Conservation (phyloP, 2,797 vertebrate species). For the Sciaenops ocellatus region DNA sequence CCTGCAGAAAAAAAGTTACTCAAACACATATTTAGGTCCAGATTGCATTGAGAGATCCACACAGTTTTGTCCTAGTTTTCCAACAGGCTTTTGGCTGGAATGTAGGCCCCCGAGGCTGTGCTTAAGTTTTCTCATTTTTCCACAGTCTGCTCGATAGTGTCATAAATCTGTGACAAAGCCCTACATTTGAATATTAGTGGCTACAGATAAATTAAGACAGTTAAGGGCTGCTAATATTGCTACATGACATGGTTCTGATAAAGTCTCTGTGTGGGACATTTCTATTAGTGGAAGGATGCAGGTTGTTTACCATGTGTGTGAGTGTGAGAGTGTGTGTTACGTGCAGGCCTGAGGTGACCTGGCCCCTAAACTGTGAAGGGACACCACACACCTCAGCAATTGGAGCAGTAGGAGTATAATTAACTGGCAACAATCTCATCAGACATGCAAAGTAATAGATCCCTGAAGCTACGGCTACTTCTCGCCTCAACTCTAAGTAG, state of each 20-base stretch:
- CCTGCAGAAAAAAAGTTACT: slow-evolving; percentile 49
- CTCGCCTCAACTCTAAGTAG: slow-evolving; percentile 7
- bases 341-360: slow-evolving; percentile 52
- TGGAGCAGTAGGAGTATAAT: slow-evolving; percentile 61
- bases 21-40: slow-evolving; percentile 44
- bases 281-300: slow-evolving; percentile 18
- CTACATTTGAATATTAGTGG: slow-evolving; percentile 44
- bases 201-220: slow-evolving; percentile 30
- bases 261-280: slow-evolving; percentile 16
- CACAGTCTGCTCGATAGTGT: slow-evolving; percentile 33
- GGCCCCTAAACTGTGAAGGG: slow-evolving; percentile 41
- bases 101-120: slow-evolving; percentile 40
- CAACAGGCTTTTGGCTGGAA: slow-evolving; percentile 64
- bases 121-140: slow-evolving; percentile 49
- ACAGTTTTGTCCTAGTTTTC: slow-evolving; percentile 71
- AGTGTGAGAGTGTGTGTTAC: slow-evolving; percentile 45
- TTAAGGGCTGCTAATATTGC: slow-evolving; percentile 2
- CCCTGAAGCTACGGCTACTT: slow-evolving; percentile 28
- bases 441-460: slow-evolving; percentile 51
- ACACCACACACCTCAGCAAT: slow-evolving; percentile 45
- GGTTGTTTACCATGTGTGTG: slow-evolving; percentile 70
- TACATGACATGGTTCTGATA: slow-evolving; percentile 49
- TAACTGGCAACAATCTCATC: slow-evolving; percentile 71
- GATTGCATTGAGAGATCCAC: slow-evolving; percentile 53
- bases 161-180: slow-evolving; percentile 56